These are phyloP conservation scores for Rhinoptilus africanus DNA, from an alignment of 2,113 vertebrate species.

Conservation along the genomic window DNA sequence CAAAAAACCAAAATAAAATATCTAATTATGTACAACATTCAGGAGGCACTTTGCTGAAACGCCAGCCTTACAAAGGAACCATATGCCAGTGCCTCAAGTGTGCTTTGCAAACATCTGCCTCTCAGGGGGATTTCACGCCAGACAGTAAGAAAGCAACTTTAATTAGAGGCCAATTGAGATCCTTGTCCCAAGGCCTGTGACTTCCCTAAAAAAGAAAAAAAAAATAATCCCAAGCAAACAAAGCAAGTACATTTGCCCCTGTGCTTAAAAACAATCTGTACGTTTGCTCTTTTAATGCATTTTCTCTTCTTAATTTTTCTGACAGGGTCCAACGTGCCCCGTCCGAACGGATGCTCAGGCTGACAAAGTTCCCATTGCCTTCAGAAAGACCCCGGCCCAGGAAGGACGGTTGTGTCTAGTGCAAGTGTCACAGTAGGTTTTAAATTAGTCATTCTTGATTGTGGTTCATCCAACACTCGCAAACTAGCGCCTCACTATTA, in stretches of 20 bases:
- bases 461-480: not conserved
- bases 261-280: not conserved
- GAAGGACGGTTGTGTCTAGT: not conserved
- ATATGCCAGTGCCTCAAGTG: slow-evolving; percentile 60
- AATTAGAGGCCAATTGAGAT: slow-evolving; percentile 63
- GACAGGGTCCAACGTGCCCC: not conserved
- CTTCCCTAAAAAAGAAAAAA: not conserved
- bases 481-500: not conserved
- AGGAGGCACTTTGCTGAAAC: slow-evolving; percentile 56
- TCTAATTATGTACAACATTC: slow-evolving; percentile 60
- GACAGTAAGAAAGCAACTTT: slow-evolving; percentile 63
- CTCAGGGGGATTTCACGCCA: slow-evolving; percentile 57
- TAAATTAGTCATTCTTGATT: not conserved
- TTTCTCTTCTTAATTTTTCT: not conserved
- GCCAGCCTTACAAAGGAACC: slow-evolving; percentile 56
- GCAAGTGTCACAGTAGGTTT: not conserved
- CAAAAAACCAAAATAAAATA: slow-evolving; percentile 46
- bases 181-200: slow-evolving; percentile 5
- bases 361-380: not conserved
- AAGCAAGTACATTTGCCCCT: not conserved
- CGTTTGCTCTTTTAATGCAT: not conserved
- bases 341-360: accelerated
- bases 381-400: not conserved
- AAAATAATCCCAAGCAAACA: not conserved
- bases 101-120: slow-evolving; percentile 69